phyloP scores from a whole-genome alignment of 2,888 invertebrate genomes.

The Agrotis exclamationis region DNA sequence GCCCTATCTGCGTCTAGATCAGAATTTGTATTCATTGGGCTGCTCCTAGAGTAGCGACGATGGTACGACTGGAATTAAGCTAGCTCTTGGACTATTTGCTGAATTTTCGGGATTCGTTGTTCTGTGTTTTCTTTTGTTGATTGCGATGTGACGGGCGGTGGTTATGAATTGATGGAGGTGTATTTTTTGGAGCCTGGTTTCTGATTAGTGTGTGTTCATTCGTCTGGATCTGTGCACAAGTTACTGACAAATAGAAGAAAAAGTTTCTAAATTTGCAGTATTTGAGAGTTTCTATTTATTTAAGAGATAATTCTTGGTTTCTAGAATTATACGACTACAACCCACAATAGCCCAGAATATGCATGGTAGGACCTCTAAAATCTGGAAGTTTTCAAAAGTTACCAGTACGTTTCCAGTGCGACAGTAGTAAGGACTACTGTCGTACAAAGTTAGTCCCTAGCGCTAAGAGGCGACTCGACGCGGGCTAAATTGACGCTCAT shows the following conservation, averaged over 20 bases:
- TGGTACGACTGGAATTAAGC: slow-evolving; percentile 27
- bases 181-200: background rate
- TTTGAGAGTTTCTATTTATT: background rate
- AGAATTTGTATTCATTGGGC: slow-evolving; percentile 55
- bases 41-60: slow-evolving; percentile 23
- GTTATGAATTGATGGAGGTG: slow-evolving; percentile 1
- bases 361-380: slow-evolving; percentile 18
- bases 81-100: slow-evolving; percentile 22
- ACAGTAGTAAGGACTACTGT: too few relatives aligned
- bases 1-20: slow-evolving; percentile 42
- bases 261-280: too few relatives aligned
- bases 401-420: background rate
- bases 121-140: slow-evolving; percentile 15
- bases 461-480: slow-evolving; percentile 34
- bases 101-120: slow-evolving; percentile 5
- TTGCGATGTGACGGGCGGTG: background rate
- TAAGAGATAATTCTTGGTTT: background rate
- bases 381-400: slow-evolving; percentile 6
- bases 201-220: background rate
- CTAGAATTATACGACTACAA: background rate
- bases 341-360: background rate
- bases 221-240: background rate
- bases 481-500: slow-evolving; percentile 56
- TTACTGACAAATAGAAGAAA: background rate
- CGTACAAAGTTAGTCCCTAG: slow-evolving; percentile 36